Percentiles rank a stretch among this genome's conserved stretches.
Evolutionary conservation across 1,140 invertebrate genomes (phyloP).

Genomic region (Conus ventricosus): DNA sequence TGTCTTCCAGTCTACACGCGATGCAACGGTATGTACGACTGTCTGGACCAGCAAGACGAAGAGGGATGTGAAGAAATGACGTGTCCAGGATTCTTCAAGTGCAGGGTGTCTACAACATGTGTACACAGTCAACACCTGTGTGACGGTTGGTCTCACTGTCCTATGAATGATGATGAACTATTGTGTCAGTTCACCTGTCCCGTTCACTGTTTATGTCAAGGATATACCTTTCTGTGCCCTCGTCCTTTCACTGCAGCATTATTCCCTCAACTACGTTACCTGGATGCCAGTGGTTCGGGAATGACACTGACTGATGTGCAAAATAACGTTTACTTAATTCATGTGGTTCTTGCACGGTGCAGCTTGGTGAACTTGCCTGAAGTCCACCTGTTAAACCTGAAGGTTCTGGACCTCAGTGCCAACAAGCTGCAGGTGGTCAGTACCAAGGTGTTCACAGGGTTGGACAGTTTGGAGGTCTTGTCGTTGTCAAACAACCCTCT

Average conservation of each 20-base stretch:
- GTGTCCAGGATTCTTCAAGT: constrained; percentile 30
- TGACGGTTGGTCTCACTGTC: constrained; percentile 32
- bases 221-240: neutral
- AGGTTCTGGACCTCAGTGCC: constrained; percentile 26
- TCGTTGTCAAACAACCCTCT: constrained; percentile 18
- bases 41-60: neutral
- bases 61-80: neutral
- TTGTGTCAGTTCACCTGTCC: constrained; percentile 27
- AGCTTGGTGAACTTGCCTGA: neutral
- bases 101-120: constrained; percentile 18
- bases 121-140: constrained; percentile 13
- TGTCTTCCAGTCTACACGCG: constrained; percentile 16
- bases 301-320: neutral
- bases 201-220: constrained; percentile 48
- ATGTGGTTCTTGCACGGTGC: neutral
- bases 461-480: constrained; percentile 16
- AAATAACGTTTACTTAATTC: neutral
- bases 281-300: constrained; percentile 3
- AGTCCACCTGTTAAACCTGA: neutral
- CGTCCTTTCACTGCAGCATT: neutral
- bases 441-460: neutral
- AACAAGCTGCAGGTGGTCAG: constrained; percentile 14
- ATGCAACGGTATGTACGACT: constrained; percentile 25
- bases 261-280: neutral
- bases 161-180: constrained; percentile 36